phyloP scores from a whole-genome alignment of 2,113 vertebrate genomes.

The Carassius auratus region DNA sequence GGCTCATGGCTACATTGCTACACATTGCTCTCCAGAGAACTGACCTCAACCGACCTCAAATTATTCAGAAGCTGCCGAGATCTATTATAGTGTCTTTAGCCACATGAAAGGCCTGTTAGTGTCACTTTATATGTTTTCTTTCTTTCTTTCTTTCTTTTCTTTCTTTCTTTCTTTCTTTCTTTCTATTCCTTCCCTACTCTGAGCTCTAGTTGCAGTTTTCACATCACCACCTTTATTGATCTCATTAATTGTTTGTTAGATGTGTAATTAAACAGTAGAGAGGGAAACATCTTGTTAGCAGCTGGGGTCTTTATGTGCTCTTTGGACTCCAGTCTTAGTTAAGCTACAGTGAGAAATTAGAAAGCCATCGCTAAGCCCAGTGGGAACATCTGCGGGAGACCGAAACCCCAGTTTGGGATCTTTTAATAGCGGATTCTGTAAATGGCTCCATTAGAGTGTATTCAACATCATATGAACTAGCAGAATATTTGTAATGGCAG shows the following conservation, averaged over 20 bases:
- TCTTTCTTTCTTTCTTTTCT: conserved; percentile 6
- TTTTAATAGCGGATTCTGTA: conserved; percentile 48
- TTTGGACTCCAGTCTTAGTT: conserved; percentile 37
- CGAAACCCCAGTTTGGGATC: conserved; percentile 47
- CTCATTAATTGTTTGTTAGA: conserved; percentile 63
- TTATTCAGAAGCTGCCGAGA: conserved; percentile 56
- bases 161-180: neutral
- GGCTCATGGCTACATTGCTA: neutral
- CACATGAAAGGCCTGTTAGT: neutral
- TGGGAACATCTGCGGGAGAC: conserved; percentile 55
- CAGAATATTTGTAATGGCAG: conserved; percentile 1
- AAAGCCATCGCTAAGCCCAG: conserved; percentile 44
- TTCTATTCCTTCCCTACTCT: neutral
- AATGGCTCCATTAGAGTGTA: conserved; percentile 43
- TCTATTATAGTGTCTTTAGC: conserved; percentile 49
- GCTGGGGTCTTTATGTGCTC: conserved; percentile 49
- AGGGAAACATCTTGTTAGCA: conserved; percentile 55
- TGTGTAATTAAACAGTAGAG: conserved; percentile 59
- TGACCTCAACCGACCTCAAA: conserved; percentile 36
- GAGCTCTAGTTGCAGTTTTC: conserved; percentile 49
- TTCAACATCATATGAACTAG: neutral
- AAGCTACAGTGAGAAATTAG: conserved; percentile 34
- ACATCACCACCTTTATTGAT: conserved; percentile 50
- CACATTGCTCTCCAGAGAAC: conserved; percentile 36
- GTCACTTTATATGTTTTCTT: too few relatives aligned